A percentile compares a stretch with the other conserved stretches of the same genome.
Conservation (phyloP, 2,797 vertebrate genomes). For the Cyclura pinguis region DNA sequence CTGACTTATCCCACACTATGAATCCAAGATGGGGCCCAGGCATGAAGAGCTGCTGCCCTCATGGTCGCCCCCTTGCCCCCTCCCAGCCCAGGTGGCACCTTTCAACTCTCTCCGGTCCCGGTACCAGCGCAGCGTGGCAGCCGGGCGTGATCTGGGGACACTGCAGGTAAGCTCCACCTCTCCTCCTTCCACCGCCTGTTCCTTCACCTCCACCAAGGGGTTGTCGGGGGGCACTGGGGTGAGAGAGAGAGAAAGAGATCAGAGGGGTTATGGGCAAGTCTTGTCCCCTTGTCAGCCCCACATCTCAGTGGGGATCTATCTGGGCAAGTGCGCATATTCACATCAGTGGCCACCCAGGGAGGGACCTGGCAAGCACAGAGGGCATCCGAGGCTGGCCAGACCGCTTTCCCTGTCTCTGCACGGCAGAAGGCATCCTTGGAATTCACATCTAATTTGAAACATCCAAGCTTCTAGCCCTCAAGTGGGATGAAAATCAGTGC, state of each 20-base stretch:
- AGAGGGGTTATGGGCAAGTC: background rate
- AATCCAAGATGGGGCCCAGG: too few species aligned
- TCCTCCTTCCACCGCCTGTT: slow-evolving; percentile 89
- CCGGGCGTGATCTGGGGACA: slow-evolving; percentile 88
- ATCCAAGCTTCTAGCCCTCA: background rate
- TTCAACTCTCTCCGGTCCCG: slow-evolving; percentile 87
- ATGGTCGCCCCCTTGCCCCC: background rate
- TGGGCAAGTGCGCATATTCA: background rate
- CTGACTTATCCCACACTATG: background rate
- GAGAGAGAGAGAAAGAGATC: slow-evolving; percentile 46
- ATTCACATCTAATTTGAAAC: background rate
- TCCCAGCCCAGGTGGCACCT: slow-evolving; percentile 74
- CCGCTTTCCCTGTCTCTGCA: too few species aligned
- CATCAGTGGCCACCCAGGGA: too few species aligned
- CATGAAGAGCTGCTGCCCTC: background rate
- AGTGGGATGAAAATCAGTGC: background rate
- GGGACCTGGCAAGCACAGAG: background rate
- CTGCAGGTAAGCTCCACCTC: slow-evolving; percentile 89
- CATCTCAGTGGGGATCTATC: too few species aligned
- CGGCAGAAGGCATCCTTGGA: background rate
- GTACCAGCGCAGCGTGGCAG: slow-evolving; percentile 88
- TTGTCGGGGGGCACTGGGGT: slow-evolving; percentile 87
- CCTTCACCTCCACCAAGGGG: slow-evolving; percentile 88
- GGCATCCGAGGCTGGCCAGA: background rate
- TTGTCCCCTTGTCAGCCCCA: too few species aligned